Evolutionary conservation across 1,140 invertebrate genomes (phyloP), one percentile per base, ranked within the genome.

Genomic region (Megathymus violae): DNA sequence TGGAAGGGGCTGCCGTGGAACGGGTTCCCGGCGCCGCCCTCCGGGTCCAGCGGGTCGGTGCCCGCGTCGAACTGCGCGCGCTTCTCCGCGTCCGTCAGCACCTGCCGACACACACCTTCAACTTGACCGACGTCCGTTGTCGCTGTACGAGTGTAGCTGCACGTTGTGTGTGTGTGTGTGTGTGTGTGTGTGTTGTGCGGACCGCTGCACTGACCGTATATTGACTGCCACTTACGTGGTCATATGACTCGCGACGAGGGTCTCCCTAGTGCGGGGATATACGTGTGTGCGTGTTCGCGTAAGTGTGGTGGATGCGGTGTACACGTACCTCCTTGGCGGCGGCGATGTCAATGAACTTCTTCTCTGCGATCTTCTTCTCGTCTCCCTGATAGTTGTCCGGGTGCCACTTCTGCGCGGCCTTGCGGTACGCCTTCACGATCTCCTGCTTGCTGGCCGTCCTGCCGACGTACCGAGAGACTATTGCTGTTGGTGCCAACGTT

Each of bases 341-440:
- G 9, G 99, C 99, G 77, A 99, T 98, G 85, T 99, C 98, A 64
- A 99, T 99, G 80, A 99, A 99, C 90, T 97, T 99, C 85, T 99
- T 99, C 86, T 99, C 97, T 0, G 99, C 99, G 22, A 95, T 92
- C 83, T 98, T 98, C 91, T 99, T 99, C 72, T 97, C 96, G 50
- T 98, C 96, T 4, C 94, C 95, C 69, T 96, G 95, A 85, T 96
- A 99, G 91, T 98, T 98, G 90, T 99, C 99, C 0, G 99, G 99
- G 93, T 99, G 99, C 98, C 98, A 99, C 88, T 99, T 97, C 88
- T 98, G 97, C 10, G 99, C 99, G 51, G 97, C 94, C 93, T 99
- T 99, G 67, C 98, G 94, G 90, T 99, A 99, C 4, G 98, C 98
- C 93, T 99, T 99, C 0, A 95, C 93, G 11, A 99, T 98, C 88